A percentile compares a stretch with the other conserved stretches of the same genome.
Evolutionary conservation across 2,113 vertebrate genomes (phyloP).

Genomic region (Meleagris gallopavo): DNA sequence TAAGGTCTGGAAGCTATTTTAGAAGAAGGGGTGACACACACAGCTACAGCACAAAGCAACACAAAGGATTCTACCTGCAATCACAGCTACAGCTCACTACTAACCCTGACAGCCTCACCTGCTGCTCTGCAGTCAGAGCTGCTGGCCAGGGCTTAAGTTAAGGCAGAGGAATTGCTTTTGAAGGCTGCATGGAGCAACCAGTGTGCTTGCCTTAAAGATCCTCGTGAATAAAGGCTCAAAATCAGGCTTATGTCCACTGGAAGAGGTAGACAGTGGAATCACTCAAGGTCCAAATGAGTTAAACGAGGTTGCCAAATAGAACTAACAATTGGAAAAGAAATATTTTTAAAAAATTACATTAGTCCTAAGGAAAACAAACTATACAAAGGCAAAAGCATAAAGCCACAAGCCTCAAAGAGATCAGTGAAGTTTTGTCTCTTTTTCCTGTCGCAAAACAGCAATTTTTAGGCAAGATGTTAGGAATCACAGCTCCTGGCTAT

Average conservation of each 20-base stretch:
- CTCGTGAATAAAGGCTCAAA: background rate
- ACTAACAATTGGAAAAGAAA: background rate
- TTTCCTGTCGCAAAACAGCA: background rate
- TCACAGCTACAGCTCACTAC: background rate
- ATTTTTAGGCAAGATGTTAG: background rate
- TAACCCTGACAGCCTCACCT: background rate
- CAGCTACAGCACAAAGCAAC: background rate
- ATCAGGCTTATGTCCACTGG: background rate
- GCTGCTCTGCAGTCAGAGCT: background rate
- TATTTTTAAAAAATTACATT: background rate
- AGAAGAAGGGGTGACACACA: background rate
- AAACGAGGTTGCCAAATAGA: background rate
- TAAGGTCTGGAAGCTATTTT: background rate
- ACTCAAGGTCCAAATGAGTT: background rate
- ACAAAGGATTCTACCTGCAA: background rate
- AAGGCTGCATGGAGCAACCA: background rate
- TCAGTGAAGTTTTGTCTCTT: background rate
- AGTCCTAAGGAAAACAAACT: background rate
- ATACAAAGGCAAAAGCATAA: background rate
- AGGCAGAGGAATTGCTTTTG: background rate
- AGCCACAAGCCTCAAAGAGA: background rate
- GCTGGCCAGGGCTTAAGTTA: background rate
- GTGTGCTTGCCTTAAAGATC: background rate
- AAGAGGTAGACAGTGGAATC: background rate
- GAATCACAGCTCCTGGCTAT: background rate